phyloP scores from a whole-genome alignment of 2,888 invertebrate species.

The Cantharis lateralis region DNA sequence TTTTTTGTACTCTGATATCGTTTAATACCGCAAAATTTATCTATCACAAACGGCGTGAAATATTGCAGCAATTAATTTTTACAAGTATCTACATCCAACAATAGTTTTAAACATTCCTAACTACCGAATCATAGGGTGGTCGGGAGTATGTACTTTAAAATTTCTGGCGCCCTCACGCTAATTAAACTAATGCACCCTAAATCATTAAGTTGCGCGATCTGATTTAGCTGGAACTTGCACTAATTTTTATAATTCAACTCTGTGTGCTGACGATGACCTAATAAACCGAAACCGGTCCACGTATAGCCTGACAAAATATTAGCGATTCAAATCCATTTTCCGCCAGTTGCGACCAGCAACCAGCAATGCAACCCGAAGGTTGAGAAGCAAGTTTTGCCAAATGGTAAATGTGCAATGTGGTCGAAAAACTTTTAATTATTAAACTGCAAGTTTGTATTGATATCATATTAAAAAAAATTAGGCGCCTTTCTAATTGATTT shows the following conservation, averaged over 20 bases:
- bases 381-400: no score
- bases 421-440: background rate
- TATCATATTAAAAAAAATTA: conserved; percentile 29
- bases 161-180: background rate
- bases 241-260: no score
- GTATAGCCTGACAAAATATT: no score
- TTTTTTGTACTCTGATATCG: conserved; percentile 20
- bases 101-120: background rate
- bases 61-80: background rate
- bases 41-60: background rate
- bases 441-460: background rate
- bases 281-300: no score
- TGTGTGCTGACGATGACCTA: no score
- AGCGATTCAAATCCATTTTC: no score
- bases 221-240: no score
- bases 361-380: no score
- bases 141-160: background rate
- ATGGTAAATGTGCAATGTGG: background rate
- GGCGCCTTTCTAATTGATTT: conserved; percentile 49
- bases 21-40: conserved; percentile 12
- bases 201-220: no score
- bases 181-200: background rate
- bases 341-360: no score
- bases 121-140: background rate
- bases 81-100: no score